Base-by-base conservation (phyloP, 2,888 invertebrate genomes). In the Uropetala carovei region DNA sequence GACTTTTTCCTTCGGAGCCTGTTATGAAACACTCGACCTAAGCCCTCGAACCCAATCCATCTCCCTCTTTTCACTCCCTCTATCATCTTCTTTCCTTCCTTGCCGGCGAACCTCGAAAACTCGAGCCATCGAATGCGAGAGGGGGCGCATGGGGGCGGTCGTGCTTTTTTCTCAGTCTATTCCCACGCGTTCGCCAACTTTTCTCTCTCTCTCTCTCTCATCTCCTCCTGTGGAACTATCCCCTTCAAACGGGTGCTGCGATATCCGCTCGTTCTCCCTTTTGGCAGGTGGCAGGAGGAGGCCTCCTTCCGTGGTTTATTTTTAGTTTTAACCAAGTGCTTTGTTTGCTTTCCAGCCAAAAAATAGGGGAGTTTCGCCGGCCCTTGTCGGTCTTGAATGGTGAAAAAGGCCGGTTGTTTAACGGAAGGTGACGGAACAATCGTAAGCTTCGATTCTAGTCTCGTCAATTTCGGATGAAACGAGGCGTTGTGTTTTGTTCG, bases 321-420 rank as follows among this genome's bases (percentile, higher is more conserved):
- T 89, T 89, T 89, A 30, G 89, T 89, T 64, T n/a, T 56, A 89
- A 89, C 89, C 89, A 43, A 64, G 89, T 43, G 64, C 43, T 68
- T 89, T 89, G 89, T 89, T 89, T 89, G 86, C 60, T 86, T 86
- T 60, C 30, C 18, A 60, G 86, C 30, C 30, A 86, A 86, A 85
- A 85, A 58, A 59, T 13, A 18, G 59, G 59, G 86, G 86, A 59
- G 86, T 86, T 86, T 58, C 14, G n/a, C 30, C 18, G 60, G 59
- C 86, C 86, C 43, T 14, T 64, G 60, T 60, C 86, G 86, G 30
- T 64, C 59, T 59, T 86, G 86, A 60, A 64, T 30, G 30, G 60
- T 60, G 58, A 30, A 68, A 68, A 60, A 27, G 86, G 60, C 86
- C 58, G 60, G 59, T 86, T 86, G 86, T 86, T 86, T 60, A 30